Evolutionary conservation across 2,888 invertebrate species (phyloP).

Genomic region (Saturnia pavonia): DNA sequence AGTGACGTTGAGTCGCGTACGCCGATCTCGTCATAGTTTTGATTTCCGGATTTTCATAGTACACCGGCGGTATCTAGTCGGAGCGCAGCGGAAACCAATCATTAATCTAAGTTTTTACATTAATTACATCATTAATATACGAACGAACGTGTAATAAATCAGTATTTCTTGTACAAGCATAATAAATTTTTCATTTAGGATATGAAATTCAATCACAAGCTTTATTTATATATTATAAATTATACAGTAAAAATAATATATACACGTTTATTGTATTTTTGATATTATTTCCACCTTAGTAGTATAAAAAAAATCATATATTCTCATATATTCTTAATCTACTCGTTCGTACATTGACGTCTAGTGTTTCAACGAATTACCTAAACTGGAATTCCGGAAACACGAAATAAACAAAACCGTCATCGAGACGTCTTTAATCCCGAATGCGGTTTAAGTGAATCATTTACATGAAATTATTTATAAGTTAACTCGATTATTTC

Average conservation of each 20-base stretch:
- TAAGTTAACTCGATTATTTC: not conserved
- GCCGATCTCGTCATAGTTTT: too few relatives aligned
- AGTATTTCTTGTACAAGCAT: not conserved
- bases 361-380: not conserved
- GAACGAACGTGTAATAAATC: not conserved
- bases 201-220: not conserved
- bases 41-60: too few relatives aligned
- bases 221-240: not conserved
- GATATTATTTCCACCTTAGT: too few relatives aligned
- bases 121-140: not conserved
- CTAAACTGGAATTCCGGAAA: not conserved
- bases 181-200: not conserved
- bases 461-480: conserved; percentile 2
- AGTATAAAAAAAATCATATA: too few relatives aligned
- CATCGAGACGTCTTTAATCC: not conserved
- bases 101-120: not conserved
- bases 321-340: not conserved
- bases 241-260: too few relatives aligned
- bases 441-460: conserved; percentile 3
- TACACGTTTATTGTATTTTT: too few relatives aligned
- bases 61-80: too few relatives aligned
- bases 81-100: not conserved
- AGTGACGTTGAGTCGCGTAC: too few relatives aligned
- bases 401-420: not conserved
- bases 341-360: not conserved